Conservation (phyloP, 2,113 vertebrate genomes). For the Cromileptes altivelis region DNA sequence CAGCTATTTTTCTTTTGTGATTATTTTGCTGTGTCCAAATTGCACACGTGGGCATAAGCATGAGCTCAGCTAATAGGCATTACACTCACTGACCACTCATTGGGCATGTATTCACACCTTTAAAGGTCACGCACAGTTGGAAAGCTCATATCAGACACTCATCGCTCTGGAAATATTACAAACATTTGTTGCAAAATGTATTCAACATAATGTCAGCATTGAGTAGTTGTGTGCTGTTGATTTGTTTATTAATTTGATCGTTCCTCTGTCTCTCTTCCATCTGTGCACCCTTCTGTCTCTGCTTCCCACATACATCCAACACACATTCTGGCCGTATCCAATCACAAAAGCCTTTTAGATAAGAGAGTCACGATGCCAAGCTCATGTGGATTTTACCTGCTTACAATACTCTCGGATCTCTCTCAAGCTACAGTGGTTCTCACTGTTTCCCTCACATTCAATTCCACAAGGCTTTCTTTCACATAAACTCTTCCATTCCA, state of each 20-base stretch:
- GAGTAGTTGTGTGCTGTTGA: slow-evolving; percentile 43
- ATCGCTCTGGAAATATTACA: slow-evolving; percentile 5
- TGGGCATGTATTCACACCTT: slow-evolving; percentile 19
- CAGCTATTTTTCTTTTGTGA: slow-evolving; percentile 5
- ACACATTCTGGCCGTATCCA: slow-evolving; percentile 57
- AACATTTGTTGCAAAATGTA: slow-evolving; percentile 14
- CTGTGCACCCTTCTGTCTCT: slow-evolving; percentile 69
- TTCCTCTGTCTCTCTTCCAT: slow-evolving; percentile 65
- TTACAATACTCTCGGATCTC: neutral
- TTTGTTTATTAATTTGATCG: slow-evolving; percentile 63
- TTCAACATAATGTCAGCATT: slow-evolving; percentile 17
- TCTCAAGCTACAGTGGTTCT: neutral
- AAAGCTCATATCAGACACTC: slow-evolving; percentile 17
- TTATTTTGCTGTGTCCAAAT: slow-evolving; percentile 8
- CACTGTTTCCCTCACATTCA: neutral
- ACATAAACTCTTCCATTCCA: neutral
- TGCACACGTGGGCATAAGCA: slow-evolving; percentile 19
- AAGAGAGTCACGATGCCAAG: slow-evolving; percentile 63
- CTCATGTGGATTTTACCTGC: slow-evolving; percentile 48
- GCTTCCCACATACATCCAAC: slow-evolving; percentile 75
- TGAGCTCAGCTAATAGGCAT: neutral
- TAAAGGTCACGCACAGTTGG: slow-evolving; percentile 47
- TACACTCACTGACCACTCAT: slow-evolving; percentile 34
- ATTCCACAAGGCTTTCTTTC: neutral
- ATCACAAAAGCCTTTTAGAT: slow-evolving; percentile 56